Evolutionary conservation across 1,140 invertebrate genomes (phyloP), one percentile per base, ranked within the genome.

Genomic region (Agrypnia vestita): DNA sequence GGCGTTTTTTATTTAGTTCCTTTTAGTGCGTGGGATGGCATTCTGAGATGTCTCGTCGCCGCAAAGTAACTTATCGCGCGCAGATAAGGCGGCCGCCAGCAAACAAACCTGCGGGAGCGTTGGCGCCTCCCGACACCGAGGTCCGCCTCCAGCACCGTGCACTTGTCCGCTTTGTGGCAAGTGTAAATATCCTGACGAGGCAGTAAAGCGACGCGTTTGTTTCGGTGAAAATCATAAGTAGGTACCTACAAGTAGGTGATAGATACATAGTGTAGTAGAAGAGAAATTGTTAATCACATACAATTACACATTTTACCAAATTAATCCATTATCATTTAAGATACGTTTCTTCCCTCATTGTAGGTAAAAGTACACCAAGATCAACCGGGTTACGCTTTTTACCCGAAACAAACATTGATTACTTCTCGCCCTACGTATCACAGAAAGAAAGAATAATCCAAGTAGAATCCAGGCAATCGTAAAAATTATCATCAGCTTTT

Each of bases 41-140:
- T 46, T 44, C 12, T 12, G 64, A 69, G 35, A 69, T 44, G 64
- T 69, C 64, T 69, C 64, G 43, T n/a, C 64, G 64, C 6, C 44
- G 61, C 64, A 17, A 69, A 47, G 43, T 15, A 43, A 69, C 64
- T 69, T 69, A 69, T 69, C 44, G n/a, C 6, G 3, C 8, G 13
- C 47, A 73, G 69, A 73, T 73, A 73, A 73, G 69, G 69, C 13
- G 44, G 19, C 64, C 13, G 44, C 47, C 49, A 44, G 69, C 25
- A 73, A 73, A 51, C 47, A 51, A 55, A 73, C 69, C 69, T 73
- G 69, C 51, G 13, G 47, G 47, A 53, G 53, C 51, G 69, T 15
- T 73, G 69, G 69, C 69, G 69, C 69, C 69, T 73, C 56, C 56
- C 47, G 13, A 15, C 21, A 35, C 15, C 21, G 8, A 69, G 44